Base-by-base conservation (phyloP, 1,140 invertebrate species). In the Zaprionus camerounensis region DNA sequence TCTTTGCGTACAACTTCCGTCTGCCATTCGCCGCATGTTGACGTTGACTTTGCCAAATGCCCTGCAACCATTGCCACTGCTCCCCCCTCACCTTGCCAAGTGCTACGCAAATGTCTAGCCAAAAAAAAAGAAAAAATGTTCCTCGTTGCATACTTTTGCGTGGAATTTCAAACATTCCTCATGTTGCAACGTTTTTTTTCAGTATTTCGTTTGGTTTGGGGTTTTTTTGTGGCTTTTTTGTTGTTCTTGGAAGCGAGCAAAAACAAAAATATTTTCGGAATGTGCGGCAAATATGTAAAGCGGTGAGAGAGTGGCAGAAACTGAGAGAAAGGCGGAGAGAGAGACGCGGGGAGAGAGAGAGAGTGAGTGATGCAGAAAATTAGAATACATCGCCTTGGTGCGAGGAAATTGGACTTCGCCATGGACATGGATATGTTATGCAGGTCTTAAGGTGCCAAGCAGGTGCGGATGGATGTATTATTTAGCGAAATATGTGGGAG, bases 1-100 rank as follows among this genome's bases (percentile, higher is more conserved):
- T 82, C 78, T 78, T 82, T 83, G 81, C 80, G 81, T 79, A 83
- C 65, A 83, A 82, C 80, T 83, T 82, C 81, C 76, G 80, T 73
- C 66, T 82, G 80, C 70, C 78, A 81, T 78, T 78, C 75, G 68
- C 68, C 68, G 75, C 70, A 72, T 73, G 67, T 82, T 81, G 67
- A 75, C 79, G 71, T 71, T 75, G 75, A 66, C 63, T 78, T 73
- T 73, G 53, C 71, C 77, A 76, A 76, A 76, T 76, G 68, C 68
- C 61, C 65, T 46, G 36, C 57, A 53, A 31, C 64, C 64, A 62
- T 46, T 41, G 38, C 26, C 26, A 46, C n/a, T 31, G 1, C 20
- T 13, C 2, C 3, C 38, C 51, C 38, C 55, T 46, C 9, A 41
- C 9, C 34, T 9, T 56, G 0, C 17, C 26, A 61, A 26, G 31